Evolutionary conservation across 2,888 invertebrate species (phyloP), one percentile per base, ranked within the genome.

Genomic region (Zeuzera pyrina): DNA sequence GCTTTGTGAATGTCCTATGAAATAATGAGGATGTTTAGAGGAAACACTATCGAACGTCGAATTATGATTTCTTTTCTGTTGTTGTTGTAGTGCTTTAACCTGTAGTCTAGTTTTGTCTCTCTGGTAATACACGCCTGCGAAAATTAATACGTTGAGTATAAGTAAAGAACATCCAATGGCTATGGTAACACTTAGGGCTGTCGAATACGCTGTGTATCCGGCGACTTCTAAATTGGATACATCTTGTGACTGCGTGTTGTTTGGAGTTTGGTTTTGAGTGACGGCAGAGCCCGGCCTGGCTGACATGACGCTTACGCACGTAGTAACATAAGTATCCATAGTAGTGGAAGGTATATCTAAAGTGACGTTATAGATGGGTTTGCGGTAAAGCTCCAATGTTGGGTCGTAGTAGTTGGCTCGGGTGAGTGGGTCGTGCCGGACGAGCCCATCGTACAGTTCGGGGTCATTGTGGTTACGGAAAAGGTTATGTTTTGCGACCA

Each of bases 381-480:
- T 85, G 52, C 88, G 85, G 54, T 89, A 87, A 34, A 90, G 87
- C 53, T 87, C 86, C 33, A 81, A 60, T 3, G 87, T 87, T 1
- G 88, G 87, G 56, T 88, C 87, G 68, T 86, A 87, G 60, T 87
- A 87, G 65, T 86, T 87, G 36, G 87, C 84, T 36, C 90, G 84
- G 37, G 89, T 89, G 42, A 93, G 84, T 12, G 92, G 93, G 76
- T 94, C 93, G 14, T 93, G 91, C 32, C 95, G 88, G 15, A 95
- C 94, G 24, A 91, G 87, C 11, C 95, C 95, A 61, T 96, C 96
- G 84, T 96, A 97, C 34, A 95, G 85, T 50, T 91, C 91, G 37
- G 91, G 90, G 68, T 95, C 94, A 60, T 94, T 92, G 81, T 95
- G 93, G 85, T 94, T 92, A 38, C 93, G 88, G 69, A 97, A 94